phyloP scores from a whole-genome alignment of 1,140 invertebrate genomes.

The Brevipalpus yothersi region DNA sequence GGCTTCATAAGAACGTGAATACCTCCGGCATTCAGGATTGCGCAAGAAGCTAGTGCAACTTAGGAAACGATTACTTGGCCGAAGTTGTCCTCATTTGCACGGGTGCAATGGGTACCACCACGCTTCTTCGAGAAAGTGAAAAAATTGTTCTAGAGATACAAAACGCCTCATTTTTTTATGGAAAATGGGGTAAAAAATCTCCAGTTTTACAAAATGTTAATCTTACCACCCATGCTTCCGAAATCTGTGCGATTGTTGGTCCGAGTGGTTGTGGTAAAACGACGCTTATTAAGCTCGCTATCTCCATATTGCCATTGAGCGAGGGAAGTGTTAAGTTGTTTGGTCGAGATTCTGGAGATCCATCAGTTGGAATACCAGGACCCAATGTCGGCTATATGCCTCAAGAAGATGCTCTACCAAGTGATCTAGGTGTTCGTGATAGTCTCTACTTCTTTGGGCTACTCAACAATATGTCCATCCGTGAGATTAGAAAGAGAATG shows the following conservation, averaged over 20 bases:
- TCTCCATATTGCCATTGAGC: constrained; percentile 18
- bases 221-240: background rate
- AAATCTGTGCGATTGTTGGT: background rate
- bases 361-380: constrained; percentile 14
- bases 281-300: constrained; percentile 19
- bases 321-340: constrained; percentile 17
- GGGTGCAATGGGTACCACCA: too few relatives aligned
- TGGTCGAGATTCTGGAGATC: constrained; percentile 11
- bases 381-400: constrained; percentile 13
- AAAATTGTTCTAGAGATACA: background rate
- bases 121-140: too few relatives aligned
- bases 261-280: constrained; percentile 27
- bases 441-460: constrained; percentile 86
- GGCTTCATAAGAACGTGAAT: too few relatives aligned
- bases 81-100: too few relatives aligned
- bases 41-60: too few relatives aligned
- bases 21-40: too few relatives aligned
- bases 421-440: constrained; percentile 76
- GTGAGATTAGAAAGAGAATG: constrained; percentile 30
- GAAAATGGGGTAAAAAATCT: background rate
- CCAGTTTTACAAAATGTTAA: background rate
- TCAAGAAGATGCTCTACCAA: constrained; percentile 57
- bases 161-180: background rate
- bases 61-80: too few relatives aligned
- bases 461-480: constrained; percentile 53